Evolutionary conservation across 2,888 invertebrate genomes (phyloP).

Genomic region (Chloromyia formosa): DNA sequence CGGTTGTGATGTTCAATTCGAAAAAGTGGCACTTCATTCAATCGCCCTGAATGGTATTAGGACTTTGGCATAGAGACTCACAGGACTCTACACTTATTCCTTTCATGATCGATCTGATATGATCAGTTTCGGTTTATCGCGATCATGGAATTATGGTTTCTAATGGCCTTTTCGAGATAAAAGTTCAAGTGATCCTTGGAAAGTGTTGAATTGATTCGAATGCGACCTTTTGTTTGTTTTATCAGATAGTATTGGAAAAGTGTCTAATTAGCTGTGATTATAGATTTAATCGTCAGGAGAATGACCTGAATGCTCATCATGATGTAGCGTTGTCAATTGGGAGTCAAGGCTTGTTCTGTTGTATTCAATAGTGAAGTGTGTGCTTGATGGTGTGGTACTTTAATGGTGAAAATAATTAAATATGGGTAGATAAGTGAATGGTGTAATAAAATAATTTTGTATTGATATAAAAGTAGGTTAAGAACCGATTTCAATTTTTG

Average conservation of each 20-base stretch:
- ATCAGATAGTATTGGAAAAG: slow-evolving; percentile 21
- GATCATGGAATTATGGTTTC: slow-evolving; percentile 45
- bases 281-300: not conserved
- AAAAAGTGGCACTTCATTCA: slow-evolving; percentile 29
- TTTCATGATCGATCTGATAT: slow-evolving; percentile 41
- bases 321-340: not conserved
- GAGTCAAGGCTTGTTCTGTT: too few relatives aligned
- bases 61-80: not conserved
- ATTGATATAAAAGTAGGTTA: too few relatives aligned
- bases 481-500: too few relatives aligned
- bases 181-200: slow-evolving; percentile 40
- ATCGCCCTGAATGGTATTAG: not conserved
- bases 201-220: not conserved
- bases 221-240: not conserved
- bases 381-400: too few relatives aligned
- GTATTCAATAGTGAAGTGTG: too few relatives aligned
- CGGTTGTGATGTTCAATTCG: slow-evolving; percentile 27
- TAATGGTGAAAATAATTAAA: too few relatives aligned
- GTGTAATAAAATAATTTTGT: too few relatives aligned
- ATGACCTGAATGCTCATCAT: not conserved
- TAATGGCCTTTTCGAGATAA: slow-evolving; percentile 8
- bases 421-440: too few relatives aligned
- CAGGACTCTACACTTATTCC: not conserved
- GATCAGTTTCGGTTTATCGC: slow-evolving; percentile 48
- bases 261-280: slow-evolving; percentile 39